A percentile compares a stretch with the other conserved stretches of the same genome.
These are phyloP conservation scores for Centropus bengalensis DNA, from an alignment of 2,113 vertebrate species.

Conservation along the genomic window DNA sequence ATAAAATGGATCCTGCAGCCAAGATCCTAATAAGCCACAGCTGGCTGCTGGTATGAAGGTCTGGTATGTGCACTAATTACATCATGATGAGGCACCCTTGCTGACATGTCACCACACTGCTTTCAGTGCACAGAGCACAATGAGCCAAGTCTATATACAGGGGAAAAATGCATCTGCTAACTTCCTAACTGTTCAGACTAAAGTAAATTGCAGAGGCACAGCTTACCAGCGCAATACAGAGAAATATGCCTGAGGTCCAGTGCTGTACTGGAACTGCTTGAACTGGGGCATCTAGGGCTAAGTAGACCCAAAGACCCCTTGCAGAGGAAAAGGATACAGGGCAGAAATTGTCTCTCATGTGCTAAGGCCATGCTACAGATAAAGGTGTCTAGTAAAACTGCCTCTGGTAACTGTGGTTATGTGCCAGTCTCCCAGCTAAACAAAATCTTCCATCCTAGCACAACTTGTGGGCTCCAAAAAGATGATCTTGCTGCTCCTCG, in stretches of 20 bases:
- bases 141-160: not conserved
- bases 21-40: constrained; percentile 48
- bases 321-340: not conserved
- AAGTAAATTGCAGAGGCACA: not conserved
- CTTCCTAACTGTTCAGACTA: constrained; percentile 8
- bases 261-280: not conserved
- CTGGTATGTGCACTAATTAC: constrained; percentile 8
- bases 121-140: not conserved
- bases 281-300: not conserved
- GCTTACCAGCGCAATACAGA: not conserved
- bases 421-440: not conserved
- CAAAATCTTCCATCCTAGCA: not conserved
- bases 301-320: not conserved
- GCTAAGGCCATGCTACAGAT: not conserved
- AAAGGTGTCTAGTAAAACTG: not conserved
- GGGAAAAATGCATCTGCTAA: not conserved
- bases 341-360: not conserved
- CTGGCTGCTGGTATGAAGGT: constrained; percentile 25
- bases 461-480: not conserved
- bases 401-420: not conserved
- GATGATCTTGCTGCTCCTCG: not conserved
- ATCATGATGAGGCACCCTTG: not conserved
- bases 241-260: not conserved
- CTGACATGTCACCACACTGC: not conserved
- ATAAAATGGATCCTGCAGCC: constrained; percentile 10